Evolutionary conservation across 2,888 invertebrate species (phyloP), one percentile per base, ranked within the genome.

Genomic region (Boloria euphrosyne): DNA sequence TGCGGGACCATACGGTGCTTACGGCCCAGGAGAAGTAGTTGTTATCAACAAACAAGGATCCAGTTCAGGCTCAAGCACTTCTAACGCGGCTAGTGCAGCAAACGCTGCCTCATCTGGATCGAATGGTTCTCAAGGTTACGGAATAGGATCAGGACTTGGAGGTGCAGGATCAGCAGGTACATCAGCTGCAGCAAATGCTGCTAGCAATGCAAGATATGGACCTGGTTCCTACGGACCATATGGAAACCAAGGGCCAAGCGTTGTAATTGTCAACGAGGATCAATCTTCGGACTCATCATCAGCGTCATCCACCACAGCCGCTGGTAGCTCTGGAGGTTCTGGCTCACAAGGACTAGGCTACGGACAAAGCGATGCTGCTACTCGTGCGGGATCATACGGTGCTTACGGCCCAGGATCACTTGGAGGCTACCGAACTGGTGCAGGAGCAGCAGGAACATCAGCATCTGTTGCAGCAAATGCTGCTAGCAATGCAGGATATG

Each of bases 251-350:
- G 66, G 69, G 55, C 50, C 44, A 49, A 38, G 27, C n/a, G 67
- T 71, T 31, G 51, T 71, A 13, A 44, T 73, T 14, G 63, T 73
- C 17, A 72, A 72, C 46, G 67, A 69, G 47, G 64, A 38, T 17
- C 49, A 59, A 0, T 47, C 18, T 3, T 47, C 47, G 14, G 18
- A 18, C 4, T 46, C 55, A 10, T 43, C 18, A 6, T 13, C 47
- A 27, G 18, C 10, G 4, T 54, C 54, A 2, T 31, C 18, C 1
- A 18, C 55, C 38, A 4, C 46, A 5, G 22, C 62, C 14, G 22
- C 22, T 22, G 22, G 22, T 22, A 3, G 22, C 22, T 22, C 22
- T 22, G 22, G 22, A 22, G 22, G 22, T 1, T 22, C 22, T 22
- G 22, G 22, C 22, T 22, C 22, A 22, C 22, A 22, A 7, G 22